Base-by-base conservation (phyloP, 2,113 vertebrate species). In the Cottus gobio region DNA sequence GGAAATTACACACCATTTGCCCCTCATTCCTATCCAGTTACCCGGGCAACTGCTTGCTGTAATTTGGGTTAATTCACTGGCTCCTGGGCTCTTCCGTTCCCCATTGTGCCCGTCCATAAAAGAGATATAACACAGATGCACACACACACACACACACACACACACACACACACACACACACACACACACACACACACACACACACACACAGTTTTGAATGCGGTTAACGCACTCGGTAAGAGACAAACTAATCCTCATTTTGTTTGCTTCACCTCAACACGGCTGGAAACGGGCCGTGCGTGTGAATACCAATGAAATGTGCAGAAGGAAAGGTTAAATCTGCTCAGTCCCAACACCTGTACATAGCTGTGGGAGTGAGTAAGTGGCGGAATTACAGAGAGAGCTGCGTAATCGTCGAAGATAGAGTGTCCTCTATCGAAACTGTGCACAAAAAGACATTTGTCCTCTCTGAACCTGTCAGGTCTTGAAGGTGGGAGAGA, bases 51-150 rank as follows among this genome's bases (percentile, higher is more conserved):
- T 58, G 77, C 79, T 83, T 75, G 89, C 91, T 85, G 83, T 91
- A 91, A 92, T 91, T 92, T 90, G 83, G 85, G 80, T 89, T 88
- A 90, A 90, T 91, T 90, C 83, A 84, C 67, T 83, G 79, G 88
- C 86, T 90, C 83, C 90, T 72, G 75, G 77, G 80, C 70, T 60
- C 89, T 91, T 92, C 91, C 80, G 83, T 86, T 91, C 82, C 83
- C 83, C 62, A 87, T 88, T 92, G 90, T 87, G 89, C 79, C 67
- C 62, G 67, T 58, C 88, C 80, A 91, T 91, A 91, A 93, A 91
- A 89, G 91, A 83, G 83, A 90, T 89, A 83, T 85, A 86, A 85
- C 64, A 77, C 81, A 89, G 80, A 90, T 75, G 80, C 83, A 68
- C 78, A 30, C 75, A 66, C 79, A 62, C 44, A 12, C 37, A 69